These are phyloP conservation scores for Buceros bicornis DNA, from an alignment of 2,797 vertebrate species.

Conservation along the genomic window DNA sequence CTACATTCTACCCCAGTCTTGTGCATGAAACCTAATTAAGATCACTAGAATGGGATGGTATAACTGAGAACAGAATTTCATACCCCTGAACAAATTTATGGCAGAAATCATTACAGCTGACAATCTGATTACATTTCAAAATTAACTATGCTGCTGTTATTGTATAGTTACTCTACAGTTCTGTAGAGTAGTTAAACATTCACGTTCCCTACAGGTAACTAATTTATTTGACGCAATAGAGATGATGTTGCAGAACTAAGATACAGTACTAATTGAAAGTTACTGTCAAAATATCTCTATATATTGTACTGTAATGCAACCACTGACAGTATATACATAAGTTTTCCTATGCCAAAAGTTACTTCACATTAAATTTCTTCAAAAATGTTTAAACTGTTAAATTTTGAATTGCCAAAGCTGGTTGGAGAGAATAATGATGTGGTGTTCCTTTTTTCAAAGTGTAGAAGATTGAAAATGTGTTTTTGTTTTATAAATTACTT, in stretches of 20 bases:
- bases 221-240: not conserved
- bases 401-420: constrained; percentile 38
- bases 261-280: not conserved
- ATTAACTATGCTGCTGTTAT: not conserved
- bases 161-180: not conserved
- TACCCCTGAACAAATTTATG: not conserved
- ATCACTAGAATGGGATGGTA: not conserved
- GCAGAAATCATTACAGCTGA: not conserved
- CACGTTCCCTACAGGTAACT: not conserved
- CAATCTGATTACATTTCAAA: not conserved
- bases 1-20: not conserved
- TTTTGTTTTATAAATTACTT: constrained; percentile 73
- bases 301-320: constrained; percentile 1
- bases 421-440: not conserved
- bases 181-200: not conserved
- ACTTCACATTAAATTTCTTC: constrained; percentile 46
- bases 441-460: constrained; percentile 11
- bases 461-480: constrained; percentile 42
- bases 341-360: constrained; percentile 68
- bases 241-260: not conserved
- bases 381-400: constrained; percentile 50
- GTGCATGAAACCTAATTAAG: not conserved
- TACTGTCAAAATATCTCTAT: not conserved
- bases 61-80: not conserved
- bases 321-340: constrained; percentile 31